Percentiles rank a stretch among this genome's conserved stretches.
Evolutionary conservation across 2,113 vertebrate genomes (phyloP).

Genomic region (Vulpes ferrilata): DNA sequence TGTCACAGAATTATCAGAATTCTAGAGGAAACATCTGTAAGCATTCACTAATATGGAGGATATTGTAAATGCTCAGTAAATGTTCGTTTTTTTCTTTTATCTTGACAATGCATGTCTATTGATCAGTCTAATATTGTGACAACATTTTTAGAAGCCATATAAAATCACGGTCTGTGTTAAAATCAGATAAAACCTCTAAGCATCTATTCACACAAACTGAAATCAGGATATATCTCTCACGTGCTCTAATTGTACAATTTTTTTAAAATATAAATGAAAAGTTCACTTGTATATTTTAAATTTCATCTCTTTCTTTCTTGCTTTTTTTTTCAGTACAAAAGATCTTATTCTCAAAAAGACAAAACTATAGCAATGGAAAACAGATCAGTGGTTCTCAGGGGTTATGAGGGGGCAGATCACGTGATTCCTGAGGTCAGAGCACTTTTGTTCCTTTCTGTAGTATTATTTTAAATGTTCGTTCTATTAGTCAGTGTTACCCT

Average conservation of each 20-base stretch:
- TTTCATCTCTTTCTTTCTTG: background rate
- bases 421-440: too few species aligned
- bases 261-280: background rate
- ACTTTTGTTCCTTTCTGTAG: background rate
- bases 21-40: background rate
- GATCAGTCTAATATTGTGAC: background rate
- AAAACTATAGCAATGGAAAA: too few species aligned
- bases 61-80: background rate
- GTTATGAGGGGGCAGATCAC: too few species aligned
- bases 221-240: background rate
- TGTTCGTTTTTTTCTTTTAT: background rate
- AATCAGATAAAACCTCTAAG: background rate
- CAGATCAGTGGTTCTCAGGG: too few species aligned
- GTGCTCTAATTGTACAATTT: background rate
- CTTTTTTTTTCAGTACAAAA: background rate
- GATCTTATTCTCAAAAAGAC: too few species aligned
- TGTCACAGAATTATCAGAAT: background rate
- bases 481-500: background rate
- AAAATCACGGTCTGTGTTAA: background rate
- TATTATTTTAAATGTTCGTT: slow-evolving; percentile 23
- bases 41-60: background rate
- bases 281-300: background rate
- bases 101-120: background rate
- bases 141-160: slow-evolving; percentile 30
- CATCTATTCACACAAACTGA: background rate